A percentile compares a stretch with the other conserved stretches of the same genome.
Evolutionary conservation across 2,888 invertebrate species (phyloP).

Genomic region (Malachius bipustulatus): DNA sequence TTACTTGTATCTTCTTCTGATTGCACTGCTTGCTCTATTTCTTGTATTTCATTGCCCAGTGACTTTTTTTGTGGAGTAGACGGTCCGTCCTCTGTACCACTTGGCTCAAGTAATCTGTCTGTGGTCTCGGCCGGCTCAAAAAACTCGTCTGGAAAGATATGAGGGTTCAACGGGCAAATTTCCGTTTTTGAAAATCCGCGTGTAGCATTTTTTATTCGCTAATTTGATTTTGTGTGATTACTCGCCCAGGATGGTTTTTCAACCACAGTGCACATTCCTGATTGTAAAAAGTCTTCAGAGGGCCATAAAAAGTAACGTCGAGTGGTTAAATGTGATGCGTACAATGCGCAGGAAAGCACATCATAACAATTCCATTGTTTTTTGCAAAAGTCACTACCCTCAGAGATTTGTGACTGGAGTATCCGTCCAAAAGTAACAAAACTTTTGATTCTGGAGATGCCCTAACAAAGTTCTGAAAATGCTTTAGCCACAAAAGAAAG

Average conservation of each 20-base stretch:
- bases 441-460: constrained; percentile 10
- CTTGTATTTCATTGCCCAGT: constrained; percentile 3
- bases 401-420: constrained; percentile 12
- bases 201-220: constrained; percentile 13
- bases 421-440: constrained; percentile 13
- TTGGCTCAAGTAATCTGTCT: constrained; percentile 8
- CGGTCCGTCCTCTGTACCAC: constrained; percentile 3
- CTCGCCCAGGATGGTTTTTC: constrained; percentile 11
- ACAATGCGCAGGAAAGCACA: constrained; percentile 11
- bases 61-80: not conserved
- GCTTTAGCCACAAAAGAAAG: constrained; percentile 9
- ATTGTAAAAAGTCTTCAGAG: constrained; percentile 12
- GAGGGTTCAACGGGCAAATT: constrained; percentile 13
- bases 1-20: constrained; percentile 4
- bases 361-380: constrained; percentile 10
- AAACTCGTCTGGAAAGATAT: constrained; percentile 10
- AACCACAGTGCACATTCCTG: constrained; percentile 11
- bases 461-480: constrained; percentile 12
- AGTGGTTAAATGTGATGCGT: constrained; percentile 13
- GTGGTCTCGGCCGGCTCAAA: constrained; percentile 5
- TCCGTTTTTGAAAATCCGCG: constrained; percentile 11
- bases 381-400: constrained; percentile 9
- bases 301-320: constrained; percentile 11
- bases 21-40: constrained; percentile 7
- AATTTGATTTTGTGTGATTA: too few species aligned